Conservation (phyloP, 2,888 invertebrate genomes). For the Hirtodrosophila confusa region DNA sequence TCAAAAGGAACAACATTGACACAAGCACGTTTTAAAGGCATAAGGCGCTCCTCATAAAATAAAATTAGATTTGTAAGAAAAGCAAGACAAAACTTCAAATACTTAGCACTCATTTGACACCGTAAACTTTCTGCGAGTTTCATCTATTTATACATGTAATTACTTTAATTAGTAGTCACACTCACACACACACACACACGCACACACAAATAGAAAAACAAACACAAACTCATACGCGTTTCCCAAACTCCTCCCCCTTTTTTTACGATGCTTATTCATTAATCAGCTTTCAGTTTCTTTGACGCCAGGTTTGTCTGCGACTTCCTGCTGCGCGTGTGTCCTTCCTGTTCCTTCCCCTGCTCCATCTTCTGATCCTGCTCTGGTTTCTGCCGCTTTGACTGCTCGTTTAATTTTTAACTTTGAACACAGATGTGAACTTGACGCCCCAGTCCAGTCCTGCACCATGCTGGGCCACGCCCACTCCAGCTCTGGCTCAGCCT, state of each 20-base stretch:
- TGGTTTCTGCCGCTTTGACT: constrained; percentile 21
- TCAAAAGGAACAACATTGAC: too few species aligned
- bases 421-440: constrained; percentile 74
- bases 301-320: constrained; percentile 48
- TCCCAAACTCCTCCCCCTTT: constrained; percentile 13
- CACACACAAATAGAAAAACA: not conserved
- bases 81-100: too few species aligned
- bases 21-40: too few species aligned
- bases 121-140: constrained; percentile 37
- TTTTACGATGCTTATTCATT: constrained; percentile 50
- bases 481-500: not conserved
- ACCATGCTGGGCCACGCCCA: constrained; percentile 23
- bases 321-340: constrained; percentile 1
- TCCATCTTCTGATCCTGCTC: not conserved
- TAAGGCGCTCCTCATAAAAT: too few species aligned
- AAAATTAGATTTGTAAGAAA: too few species aligned
- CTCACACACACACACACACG: not conserved
- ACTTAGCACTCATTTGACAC: constrained; percentile 9
- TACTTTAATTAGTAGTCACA: constrained; percentile 60
- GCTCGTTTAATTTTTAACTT: constrained; percentile 75
- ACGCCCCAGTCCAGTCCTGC: constrained; percentile 29
- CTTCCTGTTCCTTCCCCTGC: not conserved
- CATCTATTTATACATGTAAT: constrained; percentile 59
- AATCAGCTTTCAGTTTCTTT: constrained; percentile 72
- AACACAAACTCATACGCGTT: constrained; percentile 27